Evolutionary conservation across 1,140 invertebrate genomes (phyloP).

Genomic region (Diachasmimorpha longicaudata): DNA sequence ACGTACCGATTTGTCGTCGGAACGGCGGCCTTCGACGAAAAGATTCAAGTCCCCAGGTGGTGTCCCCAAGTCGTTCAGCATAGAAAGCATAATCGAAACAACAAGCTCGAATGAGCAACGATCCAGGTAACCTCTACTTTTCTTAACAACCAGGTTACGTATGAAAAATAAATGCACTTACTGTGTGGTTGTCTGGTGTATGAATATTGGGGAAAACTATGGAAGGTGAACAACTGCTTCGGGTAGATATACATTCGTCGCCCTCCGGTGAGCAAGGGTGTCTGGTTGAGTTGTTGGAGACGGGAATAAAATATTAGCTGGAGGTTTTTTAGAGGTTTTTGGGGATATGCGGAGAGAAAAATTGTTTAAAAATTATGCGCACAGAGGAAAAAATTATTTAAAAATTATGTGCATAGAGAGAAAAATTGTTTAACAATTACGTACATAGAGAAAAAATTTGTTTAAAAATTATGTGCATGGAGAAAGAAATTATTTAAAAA

Average conservation of each 20-base stretch:
- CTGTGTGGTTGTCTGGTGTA: not conserved
- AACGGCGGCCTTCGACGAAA: not conserved
- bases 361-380: no score
- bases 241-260: not conserved
- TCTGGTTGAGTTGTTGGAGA: not conserved
- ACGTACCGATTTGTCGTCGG: not conserved
- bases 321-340: not conserved
- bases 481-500: no score
- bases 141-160: constrained; percentile 15
- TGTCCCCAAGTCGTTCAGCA: constrained; percentile 25
- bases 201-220: constrained; percentile 6
- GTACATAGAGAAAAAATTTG: no score
- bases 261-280: not conserved
- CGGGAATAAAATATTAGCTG: not conserved
- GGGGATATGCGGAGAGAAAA: no score
- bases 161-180: constrained; percentile 5
- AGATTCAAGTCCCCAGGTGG: not conserved
- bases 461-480: no score
- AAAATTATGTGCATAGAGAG: no score
- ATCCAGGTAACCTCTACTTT: constrained; percentile 23
- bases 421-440: no score
- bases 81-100: constrained; percentile 32
- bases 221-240: not conserved
- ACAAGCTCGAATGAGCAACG: constrained; percentile 23
- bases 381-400: no score